phyloP scores from a whole-genome alignment of 2,113 vertebrate genomes.

The Chionis minor region DNA sequence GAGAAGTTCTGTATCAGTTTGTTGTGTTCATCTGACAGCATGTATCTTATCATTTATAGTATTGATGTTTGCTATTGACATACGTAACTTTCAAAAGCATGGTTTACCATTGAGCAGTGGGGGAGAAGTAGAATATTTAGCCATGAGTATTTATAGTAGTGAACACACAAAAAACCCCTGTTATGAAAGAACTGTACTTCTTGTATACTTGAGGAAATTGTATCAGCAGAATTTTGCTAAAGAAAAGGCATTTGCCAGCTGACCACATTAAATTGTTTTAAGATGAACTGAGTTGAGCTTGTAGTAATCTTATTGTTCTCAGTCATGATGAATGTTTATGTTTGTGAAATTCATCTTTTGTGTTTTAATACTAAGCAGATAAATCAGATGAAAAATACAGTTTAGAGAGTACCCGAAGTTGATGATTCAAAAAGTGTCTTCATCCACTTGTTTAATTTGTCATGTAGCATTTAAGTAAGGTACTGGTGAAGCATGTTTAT shows the following conservation, averaged over 20 bases:
- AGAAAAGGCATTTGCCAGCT: not conserved
- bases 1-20: not conserved
- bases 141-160: not conserved
- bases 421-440: not conserved
- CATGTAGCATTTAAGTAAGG: not conserved
- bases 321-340: not conserved
- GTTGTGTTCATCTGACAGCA: not conserved
- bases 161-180: not conserved
- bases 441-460: not conserved
- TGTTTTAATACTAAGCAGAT: not conserved
- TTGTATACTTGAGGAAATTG: not conserved
- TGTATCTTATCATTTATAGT: not conserved
- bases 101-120: not conserved
- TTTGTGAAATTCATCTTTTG: not conserved
- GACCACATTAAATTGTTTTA: not conserved
- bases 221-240: not conserved
- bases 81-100: not conserved
- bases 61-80: not conserved
- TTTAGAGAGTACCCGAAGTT: not conserved
- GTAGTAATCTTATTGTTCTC: not conserved
- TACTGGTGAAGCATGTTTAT: not conserved
- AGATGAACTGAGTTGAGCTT: not conserved
- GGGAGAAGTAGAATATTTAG: not conserved
- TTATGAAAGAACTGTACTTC: not conserved
- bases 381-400: not conserved